Percentiles rank a stretch among this genome's conserved stretches.
phyloP scores from a whole-genome alignment of 2,113 vertebrate species.

The Catharus fuscescens region DNA sequence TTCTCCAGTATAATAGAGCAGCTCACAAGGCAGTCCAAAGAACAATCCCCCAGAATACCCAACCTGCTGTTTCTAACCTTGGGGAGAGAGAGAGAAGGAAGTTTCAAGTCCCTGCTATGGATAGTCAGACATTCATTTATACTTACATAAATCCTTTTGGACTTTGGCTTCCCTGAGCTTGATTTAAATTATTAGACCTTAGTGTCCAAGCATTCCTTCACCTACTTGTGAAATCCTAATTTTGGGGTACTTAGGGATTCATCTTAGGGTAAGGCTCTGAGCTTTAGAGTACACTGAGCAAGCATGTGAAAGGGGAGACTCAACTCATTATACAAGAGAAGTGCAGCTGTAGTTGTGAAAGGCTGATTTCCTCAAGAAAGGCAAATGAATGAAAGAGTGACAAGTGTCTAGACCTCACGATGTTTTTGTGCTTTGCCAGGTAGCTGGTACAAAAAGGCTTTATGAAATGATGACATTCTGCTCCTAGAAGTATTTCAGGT shows the following conservation, averaged over 20 bases:
- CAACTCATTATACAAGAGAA: background rate
- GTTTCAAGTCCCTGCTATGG: background rate
- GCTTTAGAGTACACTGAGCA: rapidly evolving
- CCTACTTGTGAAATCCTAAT: background rate
- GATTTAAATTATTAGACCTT: background rate
- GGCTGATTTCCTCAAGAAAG: background rate
- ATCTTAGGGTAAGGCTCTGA: background rate
- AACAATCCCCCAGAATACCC: background rate
- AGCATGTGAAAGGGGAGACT: background rate
- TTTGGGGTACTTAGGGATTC: background rate
- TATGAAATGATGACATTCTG: background rate
- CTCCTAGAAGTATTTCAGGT: background rate
- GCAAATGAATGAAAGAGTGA: background rate
- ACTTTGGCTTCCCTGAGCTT: background rate
- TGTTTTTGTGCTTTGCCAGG: background rate
- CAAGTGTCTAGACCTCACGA: background rate
- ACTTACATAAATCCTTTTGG: background rate
- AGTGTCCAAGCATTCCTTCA: background rate
- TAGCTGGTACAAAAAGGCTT: background rate
- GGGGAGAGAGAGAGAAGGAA: background rate
- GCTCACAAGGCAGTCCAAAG: rapidly evolving
- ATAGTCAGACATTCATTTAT: background rate
- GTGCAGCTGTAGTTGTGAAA: background rate
- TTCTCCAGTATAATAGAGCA: background rate
- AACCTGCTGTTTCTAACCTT: background rate